Evolutionary conservation across 2,113 vertebrate genomes (phyloP).

Genomic region (Ctenodactylus gundi): DNA sequence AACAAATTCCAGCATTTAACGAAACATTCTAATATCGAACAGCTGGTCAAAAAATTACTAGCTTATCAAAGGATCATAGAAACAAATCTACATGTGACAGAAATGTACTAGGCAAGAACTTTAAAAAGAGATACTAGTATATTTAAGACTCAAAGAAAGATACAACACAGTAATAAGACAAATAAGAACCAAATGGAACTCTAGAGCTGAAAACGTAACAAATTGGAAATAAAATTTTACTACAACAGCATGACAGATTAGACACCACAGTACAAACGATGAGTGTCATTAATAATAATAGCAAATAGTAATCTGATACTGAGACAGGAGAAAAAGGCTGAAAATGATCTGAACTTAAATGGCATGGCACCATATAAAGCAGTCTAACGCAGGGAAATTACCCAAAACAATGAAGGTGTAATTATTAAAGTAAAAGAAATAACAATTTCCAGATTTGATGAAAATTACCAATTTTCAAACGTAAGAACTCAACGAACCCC

Average conservation of each 20-base stretch:
- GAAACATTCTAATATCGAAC: constrained; percentile 9
- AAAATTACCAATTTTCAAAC: background rate
- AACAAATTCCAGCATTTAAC: background rate
- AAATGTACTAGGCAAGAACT: background rate
- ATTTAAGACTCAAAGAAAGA: background rate
- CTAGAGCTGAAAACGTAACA: background rate
- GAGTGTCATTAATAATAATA: background rate
- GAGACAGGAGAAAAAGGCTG: background rate
- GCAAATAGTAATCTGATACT: background rate
- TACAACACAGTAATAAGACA: background rate
- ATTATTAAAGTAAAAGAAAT: constrained; percentile 9
- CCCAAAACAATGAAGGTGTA: background rate
- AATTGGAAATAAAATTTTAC: constrained; percentile 22
- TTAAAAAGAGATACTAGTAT: background rate
- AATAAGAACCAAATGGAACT: background rate
- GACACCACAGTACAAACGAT: background rate
- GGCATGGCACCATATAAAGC: background rate
- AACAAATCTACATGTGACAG: background rate
- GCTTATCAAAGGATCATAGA: background rate
- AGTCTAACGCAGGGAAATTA: background rate
- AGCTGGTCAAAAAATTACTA: constrained; percentile 14
- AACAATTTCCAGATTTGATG: background rate
- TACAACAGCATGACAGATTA: background rate
- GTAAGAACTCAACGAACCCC: background rate
- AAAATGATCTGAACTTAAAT: background rate